phyloP scores from a whole-genome alignment of 1,140 invertebrate species.

The Drosophila albomicans region DNA sequence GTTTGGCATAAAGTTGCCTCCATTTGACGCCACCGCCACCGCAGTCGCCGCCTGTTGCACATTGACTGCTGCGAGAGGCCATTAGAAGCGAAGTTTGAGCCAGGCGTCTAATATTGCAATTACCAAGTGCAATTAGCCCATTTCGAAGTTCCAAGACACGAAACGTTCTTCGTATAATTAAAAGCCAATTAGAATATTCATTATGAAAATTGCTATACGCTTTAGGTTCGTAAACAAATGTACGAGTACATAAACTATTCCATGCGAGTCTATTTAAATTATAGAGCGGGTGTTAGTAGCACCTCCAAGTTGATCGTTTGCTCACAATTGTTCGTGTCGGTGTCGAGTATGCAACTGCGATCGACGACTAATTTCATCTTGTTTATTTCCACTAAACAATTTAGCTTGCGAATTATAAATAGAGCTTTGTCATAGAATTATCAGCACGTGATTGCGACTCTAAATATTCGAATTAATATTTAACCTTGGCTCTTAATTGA shows the following conservation, averaged over 20 bases:
- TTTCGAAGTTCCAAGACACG: constrained; percentile 52
- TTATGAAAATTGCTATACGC: constrained; percentile 65
- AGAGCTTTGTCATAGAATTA: constrained; percentile 21
- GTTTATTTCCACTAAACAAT: constrained; percentile 29
- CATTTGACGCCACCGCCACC: constrained; percentile 36
- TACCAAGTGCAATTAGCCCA: constrained; percentile 77
- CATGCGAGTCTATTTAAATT: constrained; percentile 62
- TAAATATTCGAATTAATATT: constrained; percentile 11
- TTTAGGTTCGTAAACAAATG: constrained; percentile 55
- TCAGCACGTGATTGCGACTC: constrained; percentile 26
- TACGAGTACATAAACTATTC: constrained; percentile 51
- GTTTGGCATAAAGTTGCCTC: constrained; percentile 60
- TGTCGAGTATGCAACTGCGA: constrained; percentile 4
- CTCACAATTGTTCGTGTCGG: constrained; percentile 14
- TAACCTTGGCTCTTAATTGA: constrained; percentile 28
- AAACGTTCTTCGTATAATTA: constrained; percentile 66
- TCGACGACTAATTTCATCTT: constrained; percentile 13
- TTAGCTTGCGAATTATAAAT: constrained; percentile 36
- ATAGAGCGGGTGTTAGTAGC: constrained; percentile 37
- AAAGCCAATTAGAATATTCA: constrained; percentile 80
- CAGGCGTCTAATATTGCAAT: constrained; percentile 78
- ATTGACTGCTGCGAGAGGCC: constrained; percentile 2
- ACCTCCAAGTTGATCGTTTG: neutral
- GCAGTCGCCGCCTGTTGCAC: constrained; percentile 29
- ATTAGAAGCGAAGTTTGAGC: constrained; percentile 38